Evolutionary conservation across 1,140 invertebrate species (phyloP).

Genomic region (Cydia fagiglandana): DNA sequence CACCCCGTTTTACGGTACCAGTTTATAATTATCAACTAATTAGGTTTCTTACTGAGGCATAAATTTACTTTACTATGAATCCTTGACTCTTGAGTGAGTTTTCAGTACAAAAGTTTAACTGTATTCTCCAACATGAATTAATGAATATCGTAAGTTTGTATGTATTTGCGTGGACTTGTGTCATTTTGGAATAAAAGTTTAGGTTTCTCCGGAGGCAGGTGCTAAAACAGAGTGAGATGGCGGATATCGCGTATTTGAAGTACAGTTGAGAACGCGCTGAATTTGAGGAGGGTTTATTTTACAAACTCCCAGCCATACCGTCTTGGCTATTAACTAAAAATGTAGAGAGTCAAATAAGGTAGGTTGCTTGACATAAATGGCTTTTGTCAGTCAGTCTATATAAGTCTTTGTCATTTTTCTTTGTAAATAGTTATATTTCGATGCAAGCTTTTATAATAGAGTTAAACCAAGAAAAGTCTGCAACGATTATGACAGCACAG

Average conservation of each 20-base stretch:
- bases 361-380: no score
- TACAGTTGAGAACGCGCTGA: neutral
- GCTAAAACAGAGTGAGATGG: slow-evolving; percentile 44
- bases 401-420: no score
- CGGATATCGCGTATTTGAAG: slow-evolving; percentile 25
- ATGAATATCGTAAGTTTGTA: neutral
- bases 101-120: neutral
- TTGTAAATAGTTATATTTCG: no score
- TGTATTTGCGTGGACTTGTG: neutral
- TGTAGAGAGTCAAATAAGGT: neutral
- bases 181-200: neutral
- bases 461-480: no score
- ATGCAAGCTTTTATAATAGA: no score
- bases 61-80: no score
- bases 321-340: neutral
- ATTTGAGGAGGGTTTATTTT: neutral
- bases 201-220: slow-evolving; percentile 39
- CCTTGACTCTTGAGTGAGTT: neutral
- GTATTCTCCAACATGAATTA: neutral
- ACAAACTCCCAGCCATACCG: neutral
- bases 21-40: no score
- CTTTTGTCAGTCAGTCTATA: no score
- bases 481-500: no score
- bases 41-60: no score
- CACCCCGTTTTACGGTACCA: no score